Evolutionary conservation across 1,140 invertebrate species (phyloP), one percentile per base, ranked within the genome.

Genomic region (Drosophila guanche): DNA sequence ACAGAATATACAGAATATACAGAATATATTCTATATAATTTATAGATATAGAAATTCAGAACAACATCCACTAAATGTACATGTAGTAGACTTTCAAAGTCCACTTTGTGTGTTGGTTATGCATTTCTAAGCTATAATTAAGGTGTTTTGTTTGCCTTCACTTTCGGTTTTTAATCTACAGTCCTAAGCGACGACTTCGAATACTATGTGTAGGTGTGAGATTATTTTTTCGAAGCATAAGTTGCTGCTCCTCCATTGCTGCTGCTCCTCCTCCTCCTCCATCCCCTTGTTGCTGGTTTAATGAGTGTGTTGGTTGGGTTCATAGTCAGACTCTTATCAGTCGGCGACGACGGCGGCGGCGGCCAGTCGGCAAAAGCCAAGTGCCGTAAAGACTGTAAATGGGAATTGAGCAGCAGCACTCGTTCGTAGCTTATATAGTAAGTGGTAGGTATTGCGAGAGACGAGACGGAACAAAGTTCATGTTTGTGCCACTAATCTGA

Each of bases 271-370:
- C n/a, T n/a, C n/a, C n/a, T n/a, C n/a, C n/a, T n/a, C n/a, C n/a
- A n/a, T 33, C 16, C 53, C 23, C 33, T 43, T 45, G 57, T 58
- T 59, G 46, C 50, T 74, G 63, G 65, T 66, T 74, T 77, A 74
- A 77, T 77, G 71, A 55, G 54, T 77, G 62, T 73, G 33, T 37
- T 37, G 10, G 33, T 37, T 76, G 81, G 77, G 81, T 86, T 70
- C 77, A 86, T 67, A 86, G 81, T 85, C 79, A 81, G 74, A 62
- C 52, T 65, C 54, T 85, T 85, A 85, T 85, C 81, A 80, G 68
- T 27, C 45, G 46, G 40, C 52, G 74, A 61, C 75, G 60, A 61
- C 75, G 60, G 55, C 16, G 33, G 33, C 33, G 33, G 33, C 33
- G 33, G 33, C 33, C 12, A 12, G 10, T 37, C 33, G 33, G 33